phyloP scores from a whole-genome alignment of 2,113 vertebrate species.

The Hiodon tergisus region DNA sequence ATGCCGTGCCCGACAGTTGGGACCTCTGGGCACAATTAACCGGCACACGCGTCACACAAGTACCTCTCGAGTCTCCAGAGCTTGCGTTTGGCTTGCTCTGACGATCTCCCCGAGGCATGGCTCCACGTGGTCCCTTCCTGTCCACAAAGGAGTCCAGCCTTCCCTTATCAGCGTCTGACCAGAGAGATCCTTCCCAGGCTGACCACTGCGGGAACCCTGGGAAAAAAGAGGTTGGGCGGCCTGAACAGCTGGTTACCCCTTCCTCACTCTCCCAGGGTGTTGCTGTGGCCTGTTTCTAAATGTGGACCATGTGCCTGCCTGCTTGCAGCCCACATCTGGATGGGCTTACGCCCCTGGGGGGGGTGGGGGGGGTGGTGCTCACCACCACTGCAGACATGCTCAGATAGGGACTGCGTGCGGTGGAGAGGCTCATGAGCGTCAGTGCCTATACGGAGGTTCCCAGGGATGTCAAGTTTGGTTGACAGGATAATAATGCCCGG shows the following conservation, averaged over 20 bases:
- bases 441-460: background rate
- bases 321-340: conserved; percentile 8
- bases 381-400: background rate
- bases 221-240: conserved; percentile 22
- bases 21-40: background rate
- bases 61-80: background rate
- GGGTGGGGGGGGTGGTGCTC: background rate
- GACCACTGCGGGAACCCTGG: conserved; percentile 21
- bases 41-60: background rate
- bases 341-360: background rate
- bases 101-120: background rate
- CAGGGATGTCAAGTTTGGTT: background rate
- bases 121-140: background rate
- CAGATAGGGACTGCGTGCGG: background rate
- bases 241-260: conserved; percentile 20
- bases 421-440: background rate
- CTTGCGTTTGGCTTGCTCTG: background rate
- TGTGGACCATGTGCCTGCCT: background rate
- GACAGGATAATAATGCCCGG: background rate
- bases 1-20: background rate
- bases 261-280: background rate
- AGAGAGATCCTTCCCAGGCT: background rate
- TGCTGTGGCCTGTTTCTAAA: conserved; percentile 1
- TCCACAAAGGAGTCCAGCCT: background rate
- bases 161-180: background rate